Evolutionary conservation across 2,888 invertebrate species (phyloP).

Genomic region (Conomelus anceps): DNA sequence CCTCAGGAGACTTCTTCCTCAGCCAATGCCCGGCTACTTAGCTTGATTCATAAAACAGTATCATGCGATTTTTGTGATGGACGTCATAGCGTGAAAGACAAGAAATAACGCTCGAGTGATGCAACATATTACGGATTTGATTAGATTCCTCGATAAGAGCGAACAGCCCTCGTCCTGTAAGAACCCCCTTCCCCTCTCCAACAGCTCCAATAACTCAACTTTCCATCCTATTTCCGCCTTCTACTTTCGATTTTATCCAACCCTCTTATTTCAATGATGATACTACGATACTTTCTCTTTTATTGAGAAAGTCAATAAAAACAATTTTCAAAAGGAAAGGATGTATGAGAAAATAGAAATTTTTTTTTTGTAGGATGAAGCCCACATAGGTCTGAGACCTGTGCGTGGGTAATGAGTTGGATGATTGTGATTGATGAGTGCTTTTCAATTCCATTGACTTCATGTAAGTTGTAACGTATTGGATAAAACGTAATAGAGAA

Average conservation of each 20-base stretch:
- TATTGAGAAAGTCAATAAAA: neutral
- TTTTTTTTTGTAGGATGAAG: no score
- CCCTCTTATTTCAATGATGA: neutral
- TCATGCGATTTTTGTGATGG: conserved; percentile 21
- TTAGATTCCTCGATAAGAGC: neutral
- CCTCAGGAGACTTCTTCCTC: neutral
- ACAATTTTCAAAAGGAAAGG: neutral
- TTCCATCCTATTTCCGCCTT: neutral
- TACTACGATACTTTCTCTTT: neutral
- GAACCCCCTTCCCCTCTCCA: neutral
- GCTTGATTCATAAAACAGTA: conserved; percentile 14
- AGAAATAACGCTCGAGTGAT: conserved; percentile 6
- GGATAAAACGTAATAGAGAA: no score
- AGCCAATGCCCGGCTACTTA: neutral
- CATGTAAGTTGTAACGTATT: no score
- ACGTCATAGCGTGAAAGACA: conserved; percentile 17
- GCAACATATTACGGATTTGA: conserved; percentile 8
- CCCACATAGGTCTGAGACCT: no score
- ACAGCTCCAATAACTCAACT: neutral
- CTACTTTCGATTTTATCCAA: neutral
- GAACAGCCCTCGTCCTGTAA: neutral
- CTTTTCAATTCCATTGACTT: neutral
- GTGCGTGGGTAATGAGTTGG: no score
- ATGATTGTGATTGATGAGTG: no score
- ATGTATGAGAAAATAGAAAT: neutral